Evolutionary conservation across 2,888 invertebrate genomes (phyloP), one percentile per base, ranked within the genome.

Genomic region (Pollenia amentaria): DNA sequence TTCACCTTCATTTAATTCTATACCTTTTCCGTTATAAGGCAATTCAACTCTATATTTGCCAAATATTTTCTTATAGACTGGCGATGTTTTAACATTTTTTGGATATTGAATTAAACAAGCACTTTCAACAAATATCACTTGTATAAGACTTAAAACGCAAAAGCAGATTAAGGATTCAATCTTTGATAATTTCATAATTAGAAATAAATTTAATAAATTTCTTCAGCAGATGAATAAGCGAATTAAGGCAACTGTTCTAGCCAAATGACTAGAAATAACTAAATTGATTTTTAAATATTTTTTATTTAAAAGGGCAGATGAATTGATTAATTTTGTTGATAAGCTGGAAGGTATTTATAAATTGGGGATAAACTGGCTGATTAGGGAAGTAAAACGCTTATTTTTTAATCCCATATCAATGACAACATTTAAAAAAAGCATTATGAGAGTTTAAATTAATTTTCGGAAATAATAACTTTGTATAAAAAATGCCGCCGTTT

Each of bases 61-160:
- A 14, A 69, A 29, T 0, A 11, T 8, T 69, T 82, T 75, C n/a
- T 67, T 51, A 53, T 82, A 82, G n/a, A 67, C 51, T 0, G 81
- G 81, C 16, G 67, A 44, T 0, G 14, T 53, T 42, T 82, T 60
- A n/a, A 46, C 29, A n/a, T 75, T 16, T 2, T 3, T 1, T 0
- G 81, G 67, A 75, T 82, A 82, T 9, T 16, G 11, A 0, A 75
- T 10, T 3, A 38, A 0, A 21, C 81, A 81, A 42, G n/a, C 11
- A 75, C 73, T 42, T 16, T 57, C 18, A 42, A 51, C 29, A 6
- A 48, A 16, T 29, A 4, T 12, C 12, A 72, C 10, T 55, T 67
- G 44, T 2, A 46, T 11, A 8, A 77, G 16, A 38, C 11, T 29
- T 12, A 67, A 16, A 29, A 67, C 44, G 46, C 44, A 12, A 1